Evolutionary conservation across 2,888 invertebrate species (phyloP).

Genomic region (Fragum fragum): DNA sequence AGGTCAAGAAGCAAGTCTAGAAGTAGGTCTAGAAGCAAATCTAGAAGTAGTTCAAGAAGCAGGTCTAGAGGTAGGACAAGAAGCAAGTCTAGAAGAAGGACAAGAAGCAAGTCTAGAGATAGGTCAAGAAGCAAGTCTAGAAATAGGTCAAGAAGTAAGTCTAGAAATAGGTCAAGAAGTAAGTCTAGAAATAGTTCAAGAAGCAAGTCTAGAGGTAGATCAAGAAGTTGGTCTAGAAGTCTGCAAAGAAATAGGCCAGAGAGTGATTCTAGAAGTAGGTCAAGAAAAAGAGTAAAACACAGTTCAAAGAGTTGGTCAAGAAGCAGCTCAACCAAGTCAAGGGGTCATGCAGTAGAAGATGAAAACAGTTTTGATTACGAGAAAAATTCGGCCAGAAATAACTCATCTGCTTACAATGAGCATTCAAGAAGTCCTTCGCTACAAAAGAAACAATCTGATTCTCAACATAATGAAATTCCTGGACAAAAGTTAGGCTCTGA

Average conservation of each 20-base stretch:
- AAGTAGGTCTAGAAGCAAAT: background rate
- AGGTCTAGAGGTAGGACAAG: background rate
- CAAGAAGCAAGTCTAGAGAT: background rate
- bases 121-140: background rate
- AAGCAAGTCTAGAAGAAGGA: background rate
- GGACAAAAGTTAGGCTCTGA: too few species aligned
- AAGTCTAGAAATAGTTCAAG: constrained; percentile 34
- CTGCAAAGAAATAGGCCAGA: constrained; percentile 16
- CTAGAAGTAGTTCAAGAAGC: background rate
- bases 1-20: background rate
- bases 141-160: background rate
- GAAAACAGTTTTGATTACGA: background rate
- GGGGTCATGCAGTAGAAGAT: background rate
- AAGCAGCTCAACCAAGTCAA: background rate
- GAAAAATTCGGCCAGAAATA: background rate
- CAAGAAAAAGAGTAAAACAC: background rate
- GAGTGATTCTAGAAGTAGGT: background rate
- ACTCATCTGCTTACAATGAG: background rate
- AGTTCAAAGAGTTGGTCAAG: constrained; percentile 13
- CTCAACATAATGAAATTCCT: constrained; percentile 1
- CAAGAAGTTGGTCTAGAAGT: constrained; percentile 4
- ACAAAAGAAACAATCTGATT: background rate
- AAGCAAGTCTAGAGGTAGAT: background rate
- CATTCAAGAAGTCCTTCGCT: background rate
- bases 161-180: constrained; percentile 19